phyloP scores from a whole-genome alignment of 2,888 invertebrate genomes.

The Agrochola litura region DNA sequence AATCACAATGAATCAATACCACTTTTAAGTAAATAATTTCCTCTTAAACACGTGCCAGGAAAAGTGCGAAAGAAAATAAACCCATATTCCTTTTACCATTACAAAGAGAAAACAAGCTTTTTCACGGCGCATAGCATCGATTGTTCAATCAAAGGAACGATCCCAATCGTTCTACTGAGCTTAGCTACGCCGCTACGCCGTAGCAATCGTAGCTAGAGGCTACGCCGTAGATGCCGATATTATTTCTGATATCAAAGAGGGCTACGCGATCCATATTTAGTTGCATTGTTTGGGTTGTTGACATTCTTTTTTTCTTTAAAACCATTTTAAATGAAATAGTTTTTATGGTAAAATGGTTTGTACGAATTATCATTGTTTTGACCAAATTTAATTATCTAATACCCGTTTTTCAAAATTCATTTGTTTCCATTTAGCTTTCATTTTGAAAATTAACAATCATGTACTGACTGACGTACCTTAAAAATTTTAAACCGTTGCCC shows the following conservation, averaged over 20 bases:
- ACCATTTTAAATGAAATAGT: neutral
- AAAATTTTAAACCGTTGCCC: neutral
- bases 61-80: conserved; percentile 39
- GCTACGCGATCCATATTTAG: neutral
- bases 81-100: conserved; percentile 25
- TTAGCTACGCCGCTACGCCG: conserved; percentile 52
- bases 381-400: neutral
- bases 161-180: conserved; percentile 42
- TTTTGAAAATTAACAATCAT: neutral
- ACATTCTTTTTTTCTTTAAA: neutral
- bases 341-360: neutral
- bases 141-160: conserved; percentile 61
- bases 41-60: neutral
- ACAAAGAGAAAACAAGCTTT: conserved; percentile 48
- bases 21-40: neutral
- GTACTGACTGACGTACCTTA: neutral
- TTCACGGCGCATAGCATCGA: conserved; percentile 42
- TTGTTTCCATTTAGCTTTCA: neutral
- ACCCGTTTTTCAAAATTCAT: neutral
- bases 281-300: neutral
- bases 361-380: neutral
- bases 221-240: conserved; percentile 50
- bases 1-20: neutral
- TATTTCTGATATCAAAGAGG: conserved; percentile 32
- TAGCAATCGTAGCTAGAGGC: conserved; percentile 48